Base-by-base conservation (phyloP, 2,113 vertebrate genomes). In the Cebus imitator region DNA sequence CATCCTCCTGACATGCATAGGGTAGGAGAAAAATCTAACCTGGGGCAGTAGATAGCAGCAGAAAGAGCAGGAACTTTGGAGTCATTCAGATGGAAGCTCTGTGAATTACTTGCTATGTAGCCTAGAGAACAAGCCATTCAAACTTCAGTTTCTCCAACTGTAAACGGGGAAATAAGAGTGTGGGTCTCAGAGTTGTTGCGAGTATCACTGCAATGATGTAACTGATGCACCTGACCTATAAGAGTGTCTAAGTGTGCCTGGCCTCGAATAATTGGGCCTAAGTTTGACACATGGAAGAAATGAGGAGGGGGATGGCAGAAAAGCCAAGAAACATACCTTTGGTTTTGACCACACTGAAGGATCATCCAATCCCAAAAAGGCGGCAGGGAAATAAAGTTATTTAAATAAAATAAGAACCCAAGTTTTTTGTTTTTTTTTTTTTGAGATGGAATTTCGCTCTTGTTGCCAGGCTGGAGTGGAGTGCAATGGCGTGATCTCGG, bases 361-460 rank as follows among this genome's bases (percentile, higher is more conserved):
- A 57, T 30, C 6, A 88, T 30, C 57, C 37, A 92, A 92, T 17
- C 25, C 21, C 23, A 93, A 76, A 95, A 96, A n/a, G 50, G 68
- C 90, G 50, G 92, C 8, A 87, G 27, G 55, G 40, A 76, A 79
- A 23, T 79, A 83, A 82, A 23, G 17, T 76, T 68, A 95, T 52
- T 90, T 87, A 95, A 97, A 93, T 81, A 85, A 81, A 92, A 82
- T 40, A 93, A 96, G 48, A 82, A 40, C 23, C 1, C 35, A 58
- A 9, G 11, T 43, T 43, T 43, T 43, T 64, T 82, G 72, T 90
- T 18, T 58, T 58, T 58, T 23, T 58, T 58, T 58, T 20, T 58
- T 58, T 23, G 57, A 58, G 23, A 8, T 7, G 57, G 23, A 58
- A 25, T 58, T 25, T 58, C 21, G 3, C 57, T 58, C 57, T 52